Conservation (phyloP, 2,113 vertebrate genomes). For the Larimichthys crocea region DNA sequence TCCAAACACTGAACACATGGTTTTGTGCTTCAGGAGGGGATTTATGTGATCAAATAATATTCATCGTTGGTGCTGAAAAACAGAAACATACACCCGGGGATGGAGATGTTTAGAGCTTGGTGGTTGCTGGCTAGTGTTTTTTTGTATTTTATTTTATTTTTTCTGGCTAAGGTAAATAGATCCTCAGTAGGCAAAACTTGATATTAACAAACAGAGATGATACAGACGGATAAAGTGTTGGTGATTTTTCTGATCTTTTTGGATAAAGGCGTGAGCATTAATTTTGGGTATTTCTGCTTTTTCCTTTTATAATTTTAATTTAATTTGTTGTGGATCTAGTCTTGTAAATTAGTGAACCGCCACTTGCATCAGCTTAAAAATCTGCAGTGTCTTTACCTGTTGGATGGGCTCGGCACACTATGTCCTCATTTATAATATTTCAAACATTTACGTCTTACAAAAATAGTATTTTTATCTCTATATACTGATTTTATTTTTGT, state of each 20-base stretch:
- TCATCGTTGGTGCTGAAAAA: neutral
- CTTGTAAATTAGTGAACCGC: neutral
- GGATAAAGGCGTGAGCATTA: neutral
- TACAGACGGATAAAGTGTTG: neutral
- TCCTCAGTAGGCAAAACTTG: neutral
- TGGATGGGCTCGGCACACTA: neutral
- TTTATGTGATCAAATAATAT: slow-evolving; percentile 1
- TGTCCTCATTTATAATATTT: slow-evolving; percentile 4
- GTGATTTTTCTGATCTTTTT: neutral
- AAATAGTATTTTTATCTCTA: too few relatives aligned
- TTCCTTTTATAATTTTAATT: neutral
- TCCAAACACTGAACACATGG: slow-evolving; percentile 7
- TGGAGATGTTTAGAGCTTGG: neutral
- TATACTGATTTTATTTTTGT: neutral
- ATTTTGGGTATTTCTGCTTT: neutral
- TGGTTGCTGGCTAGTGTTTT: neutral
- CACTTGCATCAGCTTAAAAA: neutral
- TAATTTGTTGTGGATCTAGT: neutral
- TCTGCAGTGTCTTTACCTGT: neutral
- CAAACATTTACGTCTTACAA: neutral
- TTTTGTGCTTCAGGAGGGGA: neutral
- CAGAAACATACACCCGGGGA: neutral
- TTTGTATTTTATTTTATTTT: neutral
- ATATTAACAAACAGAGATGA: neutral
- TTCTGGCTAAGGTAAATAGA: neutral